phyloP scores from a whole-genome alignment of 2,113 vertebrate species.

The Brienomyrus brachyistius region DNA sequence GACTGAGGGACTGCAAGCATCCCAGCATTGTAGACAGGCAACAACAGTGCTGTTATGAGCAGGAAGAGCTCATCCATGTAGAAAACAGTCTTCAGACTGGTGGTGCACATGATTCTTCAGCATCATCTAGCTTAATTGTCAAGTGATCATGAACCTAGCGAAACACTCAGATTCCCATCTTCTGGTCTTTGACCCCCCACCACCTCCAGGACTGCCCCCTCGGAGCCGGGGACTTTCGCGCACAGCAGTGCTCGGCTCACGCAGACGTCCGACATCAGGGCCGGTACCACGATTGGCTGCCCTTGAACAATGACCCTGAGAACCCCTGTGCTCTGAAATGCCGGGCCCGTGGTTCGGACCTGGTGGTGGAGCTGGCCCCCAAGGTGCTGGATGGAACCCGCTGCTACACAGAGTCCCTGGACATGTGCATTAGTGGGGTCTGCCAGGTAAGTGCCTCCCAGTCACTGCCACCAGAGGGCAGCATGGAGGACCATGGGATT shows the following conservation, averaged over 20 bases:
- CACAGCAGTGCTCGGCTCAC: conserved; percentile 93
- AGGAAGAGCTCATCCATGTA: neutral
- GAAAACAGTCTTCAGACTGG: neutral
- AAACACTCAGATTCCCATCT: neutral
- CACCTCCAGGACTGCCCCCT: conserved; percentile 77
- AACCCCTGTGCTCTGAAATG: conserved; percentile 91
- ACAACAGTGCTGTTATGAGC: neutral
- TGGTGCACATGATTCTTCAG: neutral
- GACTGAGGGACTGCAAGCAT: neutral
- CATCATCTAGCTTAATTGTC: neutral
- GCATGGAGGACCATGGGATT: neutral
- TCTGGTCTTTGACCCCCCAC: neutral
- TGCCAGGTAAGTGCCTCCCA: conserved; percentile 71
- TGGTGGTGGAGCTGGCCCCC: conserved; percentile 84
- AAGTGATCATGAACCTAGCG: neutral
- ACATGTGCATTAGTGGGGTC: conserved; percentile 94
- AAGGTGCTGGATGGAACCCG: conserved; percentile 94
- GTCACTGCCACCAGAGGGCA: neutral
- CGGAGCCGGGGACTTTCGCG: conserved; percentile 86
- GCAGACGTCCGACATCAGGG: conserved; percentile 85
- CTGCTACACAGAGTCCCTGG: conserved; percentile 90
- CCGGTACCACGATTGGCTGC: conserved; percentile 87
- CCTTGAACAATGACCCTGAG: conserved; percentile 81
- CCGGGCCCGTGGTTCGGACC: conserved; percentile 66
- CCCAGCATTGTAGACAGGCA: neutral